phyloP scores from a whole-genome alignment of 2,888 invertebrate species.

The Plutella xylostella region DNA sequence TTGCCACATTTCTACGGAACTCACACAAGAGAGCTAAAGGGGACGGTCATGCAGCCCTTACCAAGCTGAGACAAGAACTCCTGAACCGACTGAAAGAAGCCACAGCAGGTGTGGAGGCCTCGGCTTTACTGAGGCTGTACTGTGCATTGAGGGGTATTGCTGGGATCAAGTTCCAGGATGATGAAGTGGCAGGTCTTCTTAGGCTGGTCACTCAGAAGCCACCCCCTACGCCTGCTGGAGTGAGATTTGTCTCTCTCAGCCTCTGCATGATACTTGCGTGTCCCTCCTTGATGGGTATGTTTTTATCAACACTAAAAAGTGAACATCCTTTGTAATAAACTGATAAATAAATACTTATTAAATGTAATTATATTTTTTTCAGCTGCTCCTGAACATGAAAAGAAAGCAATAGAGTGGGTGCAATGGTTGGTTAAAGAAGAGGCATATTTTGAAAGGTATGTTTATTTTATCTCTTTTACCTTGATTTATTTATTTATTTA shows the following conservation, averaged over 20 bases:
- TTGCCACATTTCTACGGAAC: constrained; percentile 89
- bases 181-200: constrained; percentile 87
- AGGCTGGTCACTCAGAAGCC: constrained; percentile 90
- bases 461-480: constrained; percentile 4
- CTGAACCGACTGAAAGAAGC: constrained; percentile 77
- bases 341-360: not conserved
- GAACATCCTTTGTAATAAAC: not conserved
- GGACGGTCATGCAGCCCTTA: constrained; percentile 75
- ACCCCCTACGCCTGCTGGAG: constrained; percentile 90
- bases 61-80: constrained; percentile 82
- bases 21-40: constrained; percentile 85
- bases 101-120: constrained; percentile 82
- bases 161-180: constrained; percentile 92
- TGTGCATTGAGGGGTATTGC: constrained; percentile 94
- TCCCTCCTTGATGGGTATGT: constrained; percentile 81
- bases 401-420: constrained; percentile 91
- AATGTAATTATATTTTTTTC: constrained; percentile 20
- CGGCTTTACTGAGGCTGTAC: constrained; percentile 89
- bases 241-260: constrained; percentile 91
- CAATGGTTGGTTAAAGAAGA: constrained; percentile 94
- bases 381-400: constrained; percentile 82
- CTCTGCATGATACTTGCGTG: constrained; percentile 96
- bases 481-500: not conserved
- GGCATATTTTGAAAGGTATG: constrained; percentile 83
- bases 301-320: constrained; percentile 19